These are phyloP conservation scores for Drosophila lacertosa DNA, from an alignment of 1,140 invertebrate genomes.

Conservation along the genomic window DNA sequence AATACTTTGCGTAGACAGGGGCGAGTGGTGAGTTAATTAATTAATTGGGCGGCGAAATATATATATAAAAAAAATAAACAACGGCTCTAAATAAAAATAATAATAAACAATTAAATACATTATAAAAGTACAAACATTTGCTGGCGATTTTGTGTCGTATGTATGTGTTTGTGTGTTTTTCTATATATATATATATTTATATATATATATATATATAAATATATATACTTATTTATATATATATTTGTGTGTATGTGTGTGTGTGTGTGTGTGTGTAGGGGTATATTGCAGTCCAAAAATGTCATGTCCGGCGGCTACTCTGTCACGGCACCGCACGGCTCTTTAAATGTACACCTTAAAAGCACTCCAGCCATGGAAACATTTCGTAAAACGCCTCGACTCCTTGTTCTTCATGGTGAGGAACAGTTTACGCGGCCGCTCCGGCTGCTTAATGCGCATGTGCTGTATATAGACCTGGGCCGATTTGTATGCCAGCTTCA, in stretches of 20 bases:
- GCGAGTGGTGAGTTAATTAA: constrained; percentile 37
- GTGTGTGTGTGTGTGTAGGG: constrained; percentile 22
- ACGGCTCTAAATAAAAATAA: constrained; percentile 70
- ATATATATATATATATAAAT: background rate
- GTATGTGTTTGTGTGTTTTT: constrained; percentile 2
- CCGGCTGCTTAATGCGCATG: constrained; percentile 97
- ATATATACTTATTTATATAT: background rate
- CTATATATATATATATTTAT: constrained; percentile 1
- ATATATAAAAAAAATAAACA: constrained; percentile 43
- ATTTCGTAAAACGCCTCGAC: constrained; percentile 96
- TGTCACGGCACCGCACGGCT: constrained; percentile 61
- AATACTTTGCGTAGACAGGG: constrained; percentile 53
- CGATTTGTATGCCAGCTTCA: constrained; percentile 99
- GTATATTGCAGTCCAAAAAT: constrained; percentile 46
- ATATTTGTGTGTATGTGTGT: constrained; percentile 22
- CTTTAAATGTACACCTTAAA: constrained; percentile 71
- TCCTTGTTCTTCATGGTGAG: constrained; percentile 99
- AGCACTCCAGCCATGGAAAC: constrained; percentile 97
- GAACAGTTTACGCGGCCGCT: constrained; percentile 95
- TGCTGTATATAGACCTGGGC: constrained; percentile 99
- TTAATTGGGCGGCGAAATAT: constrained; percentile 44
- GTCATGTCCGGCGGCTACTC: constrained; percentile 53
- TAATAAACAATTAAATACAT: constrained; percentile 74
- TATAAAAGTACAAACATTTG: constrained; percentile 73
- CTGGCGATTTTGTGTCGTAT: constrained; percentile 37